Evolutionary conservation across 2,888 invertebrate species (phyloP), one percentile per base, ranked within the genome.

Genomic region (Cerastis rubricosa): DNA sequence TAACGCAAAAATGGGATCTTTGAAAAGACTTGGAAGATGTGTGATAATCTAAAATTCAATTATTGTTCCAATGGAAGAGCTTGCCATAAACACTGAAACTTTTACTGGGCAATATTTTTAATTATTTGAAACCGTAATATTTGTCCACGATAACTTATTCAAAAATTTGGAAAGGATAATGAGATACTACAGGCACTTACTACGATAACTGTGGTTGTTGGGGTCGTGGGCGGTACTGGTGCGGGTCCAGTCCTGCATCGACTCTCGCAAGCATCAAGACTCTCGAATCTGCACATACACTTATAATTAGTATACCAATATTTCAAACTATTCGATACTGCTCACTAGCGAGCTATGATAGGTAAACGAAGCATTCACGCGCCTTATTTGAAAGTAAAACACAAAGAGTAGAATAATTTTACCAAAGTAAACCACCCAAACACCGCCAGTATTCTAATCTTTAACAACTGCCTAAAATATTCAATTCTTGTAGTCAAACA

Each of bases 241-340:
- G 83, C 79, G 3, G 90, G 89, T 22, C 89, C 89, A 7, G 89
- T 85, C 85, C 94, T 96, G 90, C 98, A 98, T 75, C 97, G 95
- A n/a, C 92, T 92, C 89, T 98, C 98, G 89, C 98, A 98, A 7
- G 97, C 97, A 25, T 95, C 96, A 81, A 95, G 93, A 71, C 97
- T 97, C 70, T 97, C 96, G 93, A 98, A 99, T 79, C 98, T 97
- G 78, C 35, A 78, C 1, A 70, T n/a, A 43, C 8, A 35, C 4
- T 29, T 29, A 65, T n/a, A n/a, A 17, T 5, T 40, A 12, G 61
- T 40, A 40, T 6, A 40, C 22, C 40, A 40, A 63, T 63, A 63
- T 40, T 22, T 63, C 40, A 63, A 40, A 12, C 22, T 22, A 22
- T 63, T 63, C 0, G 40, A 63, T 22, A 35, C 22, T 6, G 40